Evolutionary conservation across 2,888 invertebrate genomes (phyloP).

Genomic region (Catocala fraxini): DNA sequence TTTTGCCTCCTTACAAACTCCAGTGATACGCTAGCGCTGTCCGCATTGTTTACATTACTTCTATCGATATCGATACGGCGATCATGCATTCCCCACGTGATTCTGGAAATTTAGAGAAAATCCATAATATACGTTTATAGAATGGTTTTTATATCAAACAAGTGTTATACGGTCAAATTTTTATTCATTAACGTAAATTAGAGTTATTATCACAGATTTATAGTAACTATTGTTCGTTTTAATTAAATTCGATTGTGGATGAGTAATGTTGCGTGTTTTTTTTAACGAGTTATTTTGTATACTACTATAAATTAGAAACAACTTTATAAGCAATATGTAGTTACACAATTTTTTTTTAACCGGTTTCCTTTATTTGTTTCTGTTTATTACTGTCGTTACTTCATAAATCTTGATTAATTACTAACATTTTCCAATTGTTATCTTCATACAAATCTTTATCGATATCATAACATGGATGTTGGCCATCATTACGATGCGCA

Average conservation of each 20-base stretch:
- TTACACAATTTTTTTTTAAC: no score
- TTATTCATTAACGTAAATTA: neutral
- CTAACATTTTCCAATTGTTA: no score
- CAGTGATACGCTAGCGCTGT: constrained; percentile 68
- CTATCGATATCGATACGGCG: constrained; percentile 71
- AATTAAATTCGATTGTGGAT: no score
- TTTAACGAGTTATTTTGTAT: no score
- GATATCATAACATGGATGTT: constrained; percentile 36
- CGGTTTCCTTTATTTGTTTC: no score
- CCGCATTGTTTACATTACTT: constrained; percentile 78
- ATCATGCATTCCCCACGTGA: constrained; percentile 29
- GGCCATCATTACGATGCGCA: constrained; percentile 65
- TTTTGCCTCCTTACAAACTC: constrained; percentile 78
- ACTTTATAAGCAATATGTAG: no score
- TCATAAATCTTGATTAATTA: no score
- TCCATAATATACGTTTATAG: neutral
- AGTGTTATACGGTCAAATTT: neutral
- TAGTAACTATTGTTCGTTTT: no score
- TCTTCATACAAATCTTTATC: constrained; percentile 33
- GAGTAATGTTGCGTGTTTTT: no score
- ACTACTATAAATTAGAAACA: no score
- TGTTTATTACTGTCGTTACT: no score
- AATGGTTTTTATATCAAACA: neutral
- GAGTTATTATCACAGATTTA: no score
- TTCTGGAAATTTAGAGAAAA: neutral